A percentile compares a stretch with the other conserved stretches of the same genome.
These are phyloP conservation scores for Tenualosa thibaudeaui DNA, from an alignment of 2,797 vertebrate genomes.

Conservation along the genomic window DNA sequence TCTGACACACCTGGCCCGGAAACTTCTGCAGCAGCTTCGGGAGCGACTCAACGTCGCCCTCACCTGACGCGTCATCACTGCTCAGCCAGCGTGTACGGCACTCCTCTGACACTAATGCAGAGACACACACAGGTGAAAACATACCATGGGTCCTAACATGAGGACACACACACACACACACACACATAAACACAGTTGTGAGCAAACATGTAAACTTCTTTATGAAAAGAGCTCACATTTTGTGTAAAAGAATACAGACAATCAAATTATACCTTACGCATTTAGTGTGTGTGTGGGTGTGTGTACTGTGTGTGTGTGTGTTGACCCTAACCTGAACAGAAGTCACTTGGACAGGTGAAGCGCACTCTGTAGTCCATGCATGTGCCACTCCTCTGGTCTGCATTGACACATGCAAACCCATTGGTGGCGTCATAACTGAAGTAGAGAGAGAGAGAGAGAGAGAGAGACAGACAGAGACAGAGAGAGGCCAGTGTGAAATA, in stretches of 20 bases:
- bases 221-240: too few species aligned
- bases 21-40: conserved; percentile 46
- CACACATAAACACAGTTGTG: too few species aligned
- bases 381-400: conserved; percentile 41
- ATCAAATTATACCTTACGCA: too few species aligned
- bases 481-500: neutral
- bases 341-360: conserved; percentile 58
- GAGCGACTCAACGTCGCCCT: conserved; percentile 58
- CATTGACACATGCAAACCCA: conserved; percentile 57
- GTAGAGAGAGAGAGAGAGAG: neutral
- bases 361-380: conserved; percentile 59
- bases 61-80: conserved; percentile 40
- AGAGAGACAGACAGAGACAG: neutral
- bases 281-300: too few species aligned
- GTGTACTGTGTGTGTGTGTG: too few species aligned
- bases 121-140: neutral
- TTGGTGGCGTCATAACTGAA: conserved; percentile 38
- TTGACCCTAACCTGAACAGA: conserved; percentile 53
- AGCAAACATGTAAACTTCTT: too few species aligned
- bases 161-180: too few species aligned
- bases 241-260: too few species aligned
- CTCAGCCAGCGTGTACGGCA: conserved; percentile 60
- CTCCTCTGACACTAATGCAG: conserved; percentile 43
- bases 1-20: conserved; percentile 51
- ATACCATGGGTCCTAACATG: too few species aligned